A percentile compares a stretch with the other conserved stretches of the same genome.
These are phyloP conservation scores for Anhinga anhinga DNA, from an alignment of 2,113 vertebrate species.

Conservation along the genomic window DNA sequence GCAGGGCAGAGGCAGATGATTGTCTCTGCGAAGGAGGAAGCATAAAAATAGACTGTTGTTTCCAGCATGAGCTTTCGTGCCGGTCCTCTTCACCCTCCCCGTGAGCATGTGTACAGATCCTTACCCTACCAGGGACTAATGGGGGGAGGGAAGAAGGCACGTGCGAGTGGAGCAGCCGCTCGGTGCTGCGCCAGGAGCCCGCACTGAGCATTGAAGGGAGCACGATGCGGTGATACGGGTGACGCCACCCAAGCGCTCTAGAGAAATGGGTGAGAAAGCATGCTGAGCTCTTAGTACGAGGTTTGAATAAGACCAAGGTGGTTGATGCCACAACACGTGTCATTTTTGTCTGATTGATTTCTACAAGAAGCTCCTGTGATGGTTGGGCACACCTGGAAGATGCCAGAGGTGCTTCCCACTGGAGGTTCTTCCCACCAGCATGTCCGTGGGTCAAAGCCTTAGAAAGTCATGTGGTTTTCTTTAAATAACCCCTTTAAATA, in stretches of 20 bases:
- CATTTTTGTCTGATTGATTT: background rate
- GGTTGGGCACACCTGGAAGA: background rate
- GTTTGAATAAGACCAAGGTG: background rate
- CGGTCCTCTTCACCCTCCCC: background rate
- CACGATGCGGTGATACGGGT: fast-evolving
- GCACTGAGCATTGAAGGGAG: fast-evolving
- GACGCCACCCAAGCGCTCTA: background rate
- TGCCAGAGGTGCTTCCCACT: background rate
- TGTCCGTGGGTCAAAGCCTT: background rate
- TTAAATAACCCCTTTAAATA: background rate
- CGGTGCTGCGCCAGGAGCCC: background rate
- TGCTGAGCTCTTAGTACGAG: fast-evolving
- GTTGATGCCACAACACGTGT: background rate
- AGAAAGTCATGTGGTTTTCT: background rate
- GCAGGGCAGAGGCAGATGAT: background rate
- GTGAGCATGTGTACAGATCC: fast-evolving
- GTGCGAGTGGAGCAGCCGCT: fast-evolving
- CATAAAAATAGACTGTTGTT: slow-evolving; percentile 14
- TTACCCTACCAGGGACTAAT: background rate
- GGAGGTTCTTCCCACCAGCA: background rate
- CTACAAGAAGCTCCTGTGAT: background rate
- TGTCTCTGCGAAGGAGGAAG: background rate
- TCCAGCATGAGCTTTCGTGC: background rate
- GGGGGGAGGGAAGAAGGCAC: background rate
- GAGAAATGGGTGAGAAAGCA: background rate